phyloP scores from a whole-genome alignment of 1,140 invertebrate species.

The Drosophila bifasciata region DNA sequence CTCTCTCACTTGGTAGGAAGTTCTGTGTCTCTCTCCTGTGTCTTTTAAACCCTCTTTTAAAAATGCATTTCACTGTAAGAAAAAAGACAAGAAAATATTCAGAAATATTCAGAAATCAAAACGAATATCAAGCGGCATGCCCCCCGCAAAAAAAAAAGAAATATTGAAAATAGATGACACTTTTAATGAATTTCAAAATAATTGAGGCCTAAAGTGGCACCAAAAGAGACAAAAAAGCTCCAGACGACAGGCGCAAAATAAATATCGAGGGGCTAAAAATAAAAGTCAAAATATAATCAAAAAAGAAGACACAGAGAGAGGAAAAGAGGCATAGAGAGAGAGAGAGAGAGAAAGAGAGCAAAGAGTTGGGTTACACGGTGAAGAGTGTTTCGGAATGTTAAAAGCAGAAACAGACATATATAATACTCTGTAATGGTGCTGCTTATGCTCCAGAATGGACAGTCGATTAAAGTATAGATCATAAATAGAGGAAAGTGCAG shows the following conservation, averaged over 20 bases:
- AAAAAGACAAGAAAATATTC: slow-evolving; percentile 7
- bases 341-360: neutral
- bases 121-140: too few relatives aligned
- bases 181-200: slow-evolving; percentile 80
- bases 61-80: slow-evolving; percentile 28
- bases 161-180: slow-evolving; percentile 75
- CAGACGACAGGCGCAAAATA: slow-evolving; percentile 63
- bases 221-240: slow-evolving; percentile 62
- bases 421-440: too few relatives aligned
- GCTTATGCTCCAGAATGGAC: too few relatives aligned
- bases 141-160: too few relatives aligned
- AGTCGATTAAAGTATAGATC: too few relatives aligned
- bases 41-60: slow-evolving; percentile 2
- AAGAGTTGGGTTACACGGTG: neutral
- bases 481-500: too few relatives aligned
- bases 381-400: neutral
- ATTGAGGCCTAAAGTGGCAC: slow-evolving; percentile 78
- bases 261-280: slow-evolving; percentile 68
- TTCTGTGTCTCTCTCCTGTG: neutral
- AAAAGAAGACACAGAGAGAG: slow-evolving; percentile 1
- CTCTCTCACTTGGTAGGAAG: neutral
- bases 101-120: too few relatives aligned
- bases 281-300: slow-evolving; percentile 32
- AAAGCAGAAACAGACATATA: too few relatives aligned
- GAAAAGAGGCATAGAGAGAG: too few relatives aligned